Conservation (phyloP, 2,797 vertebrate genomes). For the Phataginus tricuspis region DNA sequence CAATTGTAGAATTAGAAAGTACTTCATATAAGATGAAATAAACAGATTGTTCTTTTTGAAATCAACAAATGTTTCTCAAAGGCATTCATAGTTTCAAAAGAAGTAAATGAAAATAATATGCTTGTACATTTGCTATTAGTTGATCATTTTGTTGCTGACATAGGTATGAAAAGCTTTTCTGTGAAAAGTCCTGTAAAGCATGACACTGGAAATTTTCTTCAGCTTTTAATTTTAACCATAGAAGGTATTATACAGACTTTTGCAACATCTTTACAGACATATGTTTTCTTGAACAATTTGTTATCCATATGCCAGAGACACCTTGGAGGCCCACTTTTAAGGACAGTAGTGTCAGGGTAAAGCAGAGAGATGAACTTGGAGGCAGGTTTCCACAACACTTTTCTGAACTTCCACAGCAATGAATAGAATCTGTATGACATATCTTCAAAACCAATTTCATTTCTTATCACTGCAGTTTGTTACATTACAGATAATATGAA, state of each 20-base stretch:
- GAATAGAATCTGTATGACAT: slow-evolving; percentile 93
- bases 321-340: slow-evolving; percentile 94
- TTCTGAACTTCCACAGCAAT: slow-evolving; percentile 95
- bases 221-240: background rate
- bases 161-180: background rate
- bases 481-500: slow-evolving; percentile 62
- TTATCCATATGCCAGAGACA: slow-evolving; percentile 87
- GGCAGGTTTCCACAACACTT: slow-evolving; percentile 81
- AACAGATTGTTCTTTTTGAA: background rate
- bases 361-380: slow-evolving; percentile 91
- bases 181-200: background rate
- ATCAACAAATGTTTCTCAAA: slow-evolving; percentile 20
- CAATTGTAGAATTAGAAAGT: background rate
- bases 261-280: slow-evolving; percentile 92
- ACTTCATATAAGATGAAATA: background rate
- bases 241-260: slow-evolving; percentile 40
- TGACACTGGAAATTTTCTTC: slow-evolving; percentile 18
- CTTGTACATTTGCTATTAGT: background rate
- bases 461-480: slow-evolving; percentile 47
- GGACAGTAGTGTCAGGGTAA: slow-evolving; percentile 92
- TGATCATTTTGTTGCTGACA: slow-evolving; percentile 1
- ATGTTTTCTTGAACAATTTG: slow-evolving; percentile 91
- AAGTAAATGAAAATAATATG: slow-evolving; percentile 35
- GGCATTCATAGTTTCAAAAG: background rate
- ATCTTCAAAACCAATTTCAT: slow-evolving; percentile 88